Percentiles rank a stretch among this genome's conserved stretches.
phyloP scores from a whole-genome alignment of 2,888 invertebrate genomes.

The Pinctada fucata region DNA sequence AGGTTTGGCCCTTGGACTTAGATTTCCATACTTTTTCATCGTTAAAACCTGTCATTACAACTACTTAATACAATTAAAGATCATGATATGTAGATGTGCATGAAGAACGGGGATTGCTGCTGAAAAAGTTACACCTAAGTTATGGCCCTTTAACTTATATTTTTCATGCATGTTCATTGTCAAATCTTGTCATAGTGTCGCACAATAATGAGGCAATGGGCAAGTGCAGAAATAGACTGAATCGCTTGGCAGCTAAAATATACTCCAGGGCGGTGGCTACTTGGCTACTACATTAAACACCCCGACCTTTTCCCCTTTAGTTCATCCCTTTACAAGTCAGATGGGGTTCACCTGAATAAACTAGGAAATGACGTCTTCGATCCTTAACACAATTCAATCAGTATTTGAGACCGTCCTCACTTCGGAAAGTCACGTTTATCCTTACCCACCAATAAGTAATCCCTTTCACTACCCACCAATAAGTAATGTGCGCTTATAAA shows the following conservation, averaged over 20 bases:
- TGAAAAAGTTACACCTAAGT: too few species aligned
- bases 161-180: background rate
- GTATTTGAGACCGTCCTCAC: background rate
- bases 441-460: background rate
- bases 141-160: too few species aligned
- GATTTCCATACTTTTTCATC: too few species aligned
- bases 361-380: background rate
- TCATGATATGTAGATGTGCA: too few species aligned
- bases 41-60: too few species aligned
- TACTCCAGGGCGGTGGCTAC: background rate
- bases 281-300: background rate
- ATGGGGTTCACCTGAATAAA: background rate
- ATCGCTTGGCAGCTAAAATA: background rate
- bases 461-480: too few species aligned
- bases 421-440: background rate
- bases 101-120: too few species aligned
- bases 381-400: background rate
- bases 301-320: background rate
- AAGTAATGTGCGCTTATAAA: too few species aligned
- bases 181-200: background rate
- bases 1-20: too few species aligned
- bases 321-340: background rate
- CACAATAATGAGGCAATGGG: background rate
- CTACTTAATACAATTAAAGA: too few species aligned
- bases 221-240: background rate